Base-by-base conservation (phyloP, 2,113 vertebrate species). In the Hyperopisus bebe region DNA sequence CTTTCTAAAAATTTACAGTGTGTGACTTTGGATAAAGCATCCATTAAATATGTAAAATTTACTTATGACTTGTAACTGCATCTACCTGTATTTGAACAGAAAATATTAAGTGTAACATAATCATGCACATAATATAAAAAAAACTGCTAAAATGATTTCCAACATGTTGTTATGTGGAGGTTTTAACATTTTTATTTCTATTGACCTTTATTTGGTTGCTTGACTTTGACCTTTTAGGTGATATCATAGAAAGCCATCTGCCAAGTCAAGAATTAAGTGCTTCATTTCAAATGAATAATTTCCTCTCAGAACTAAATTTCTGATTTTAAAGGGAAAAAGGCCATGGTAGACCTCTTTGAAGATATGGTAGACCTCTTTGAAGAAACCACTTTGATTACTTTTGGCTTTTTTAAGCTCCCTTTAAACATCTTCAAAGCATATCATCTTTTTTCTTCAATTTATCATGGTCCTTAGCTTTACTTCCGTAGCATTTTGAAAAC, bases 381-480 rank as follows among this genome's bases (percentile, higher is more conserved):
- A 92, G 90, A 84, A 53, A 48, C 74, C 74, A 85, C 51, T 80
- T 31, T 88, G 50, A 83, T 88, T 80, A 42, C 77, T 89, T 48
- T 80, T 70, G 48, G 77, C 84, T 74, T 88, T 88, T 58, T 92
- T 91, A 31, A 50, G 82, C 89, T 85, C 51, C 89, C 90, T 91
- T 89, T 85, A 91, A 93, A 90, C 74, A 85, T 92, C 90, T 88
- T 93, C 92, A 91, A 89, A 92, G 92, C 77, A 21, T 27, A 24
- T 88, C 82, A 87, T 66, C 89, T 27, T 77, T 88, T 87, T 86
- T 89, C 24, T 53, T 44, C 80, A 50, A 31, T 62, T 89, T 86
- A 89, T 90, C 92, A 93, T 90, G 90, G 87, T 90, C 90, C 89
- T 90, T 89, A 90, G 89, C 89, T 89, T 90, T 90, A 90, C 91